Base-by-base conservation (phyloP, 1,140 invertebrate genomes). In the Latrodectus geometricus region DNA sequence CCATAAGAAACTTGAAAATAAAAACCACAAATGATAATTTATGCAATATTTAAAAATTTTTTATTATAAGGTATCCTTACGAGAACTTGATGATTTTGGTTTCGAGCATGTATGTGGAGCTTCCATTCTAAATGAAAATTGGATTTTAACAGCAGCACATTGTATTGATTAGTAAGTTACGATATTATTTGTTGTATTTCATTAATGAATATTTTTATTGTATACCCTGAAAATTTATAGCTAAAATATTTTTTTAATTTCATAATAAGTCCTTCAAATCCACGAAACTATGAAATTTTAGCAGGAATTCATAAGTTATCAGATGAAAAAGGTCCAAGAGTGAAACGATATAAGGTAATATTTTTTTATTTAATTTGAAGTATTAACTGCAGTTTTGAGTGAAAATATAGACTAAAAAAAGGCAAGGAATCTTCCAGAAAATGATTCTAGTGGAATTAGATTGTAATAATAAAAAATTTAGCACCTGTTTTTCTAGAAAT, bases 41-140 rank as follows among this genome's bases (percentile, higher is more conserved):
- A 35, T 35, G 5, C 35, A 35, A 35, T 35, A 35, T 35, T 35
- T 35, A 35, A 35, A 35, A 35, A 35, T 35, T 35, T 35, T 1
- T 35, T 74, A 2, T 15, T 15, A 48, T n/a, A 54, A 86, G 83
- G 83, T 86, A 20, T 86, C 83, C 0, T 72, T 86, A n/a, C 65
- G 48, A n/a, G 73, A 69, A n/a, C n/a, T 11, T 11, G 20, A 12
- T 0, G 48, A 61, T 0, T 21, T 52, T 56, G 21, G 21, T 52
- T 86, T 86, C 52, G 76, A 74, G 49, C 86, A 87, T 52, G 21
- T 11, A 7, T 98, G 97, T 90, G 97, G 97, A 2, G 97, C 96
- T 7, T 96, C 96, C 0, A 91, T 98, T n/a, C 92, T 97, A 77
- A 97, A 96, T 86, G 95, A 97, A 88, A 92, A 95, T 91, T 97